Base-by-base conservation (phyloP, 2,113 vertebrate genomes). In the Tachycineta bicolor region DNA sequence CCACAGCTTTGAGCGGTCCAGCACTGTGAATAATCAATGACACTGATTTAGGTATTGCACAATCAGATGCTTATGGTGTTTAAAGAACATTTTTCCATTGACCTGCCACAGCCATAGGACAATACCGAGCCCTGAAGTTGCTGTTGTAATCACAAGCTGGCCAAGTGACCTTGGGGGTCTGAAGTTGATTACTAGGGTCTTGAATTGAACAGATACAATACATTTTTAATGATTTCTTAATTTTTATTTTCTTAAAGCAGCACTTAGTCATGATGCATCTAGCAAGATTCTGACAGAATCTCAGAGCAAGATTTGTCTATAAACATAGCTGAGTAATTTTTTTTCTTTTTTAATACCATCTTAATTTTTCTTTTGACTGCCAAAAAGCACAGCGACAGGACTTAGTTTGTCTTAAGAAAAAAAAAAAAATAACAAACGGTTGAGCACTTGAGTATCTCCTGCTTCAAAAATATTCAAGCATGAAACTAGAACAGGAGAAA, bases 21-120 rank as follows among this genome's bases (percentile, higher is more conserved):
- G 98, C 98, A 96, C 96, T 97, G 97, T 98, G 98, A 98, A 99
- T 99, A 99, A 99, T 99, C 99, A 99, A 99, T 99, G 98, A 93
- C 95, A 92, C 98, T 99, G 98, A 99, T 99, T 99, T 96, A 98
- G 97, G 98, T 98, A 99, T 99, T 99, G 98, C 98, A 98, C 98
- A 98, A 98, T 99, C 98, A 99, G 98, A 99, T 97, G 96, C 98
- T 97, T 97, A 94, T 97, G 95, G 97, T 97, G 97, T 98, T 98
- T 98, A 98, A 98, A 98, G 98, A 98, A 98, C 98, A 98, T 98
- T 98, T 98, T 98, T 97, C 97, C 98, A 98, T 98, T 98, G 98
- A 98, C 98, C 98, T 97, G 97, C 97, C 97, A 95, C 96, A 97
- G 97, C 97, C 94, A n/a, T 97, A 98, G 98, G 97, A 98, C 98